A percentile compares a stretch with the other conserved stretches of the same genome.
Conservation (phyloP, 2,888 invertebrate genomes). For the Zaprionus obscuricornis region DNA sequence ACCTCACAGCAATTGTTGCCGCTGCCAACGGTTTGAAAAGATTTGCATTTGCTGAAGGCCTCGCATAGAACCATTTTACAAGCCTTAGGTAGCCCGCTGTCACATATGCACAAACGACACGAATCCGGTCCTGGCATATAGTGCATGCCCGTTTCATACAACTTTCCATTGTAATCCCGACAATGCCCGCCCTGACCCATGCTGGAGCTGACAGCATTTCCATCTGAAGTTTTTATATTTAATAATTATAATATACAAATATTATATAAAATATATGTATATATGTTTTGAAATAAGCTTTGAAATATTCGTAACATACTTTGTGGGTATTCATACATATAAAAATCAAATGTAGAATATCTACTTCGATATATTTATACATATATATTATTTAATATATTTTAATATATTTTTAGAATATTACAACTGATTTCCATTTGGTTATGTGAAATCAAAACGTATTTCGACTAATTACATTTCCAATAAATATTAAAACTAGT, state of each 20-base stretch:
- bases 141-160: constrained; percentile 90
- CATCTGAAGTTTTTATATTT: constrained; percentile 32
- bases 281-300: no score
- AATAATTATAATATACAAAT: neutral
- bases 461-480: no score
- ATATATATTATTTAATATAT: no score
- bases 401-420: no score
- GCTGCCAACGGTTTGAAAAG: constrained; percentile 91
- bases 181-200: constrained; percentile 86
- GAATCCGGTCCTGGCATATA: constrained; percentile 94
- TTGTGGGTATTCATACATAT: no score
- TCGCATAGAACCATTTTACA: constrained; percentile 93
- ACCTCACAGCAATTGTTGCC: constrained; percentile 94
- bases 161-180: constrained; percentile 89
- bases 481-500: neutral
- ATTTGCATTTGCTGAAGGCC: constrained; percentile 93
- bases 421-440: no score
- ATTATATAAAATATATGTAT: neutral
- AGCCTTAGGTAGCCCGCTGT: constrained; percentile 91
- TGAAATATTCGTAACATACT: no score
- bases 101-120: constrained; percentile 94
- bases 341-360: no score
- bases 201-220: constrained; percentile 84
- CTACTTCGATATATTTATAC: no score
- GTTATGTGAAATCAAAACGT: no score